Evolutionary conservation across 2,888 invertebrate species (phyloP), one percentile per base, ranked within the genome.

Genomic region (Eristalis pertinax): DNA sequence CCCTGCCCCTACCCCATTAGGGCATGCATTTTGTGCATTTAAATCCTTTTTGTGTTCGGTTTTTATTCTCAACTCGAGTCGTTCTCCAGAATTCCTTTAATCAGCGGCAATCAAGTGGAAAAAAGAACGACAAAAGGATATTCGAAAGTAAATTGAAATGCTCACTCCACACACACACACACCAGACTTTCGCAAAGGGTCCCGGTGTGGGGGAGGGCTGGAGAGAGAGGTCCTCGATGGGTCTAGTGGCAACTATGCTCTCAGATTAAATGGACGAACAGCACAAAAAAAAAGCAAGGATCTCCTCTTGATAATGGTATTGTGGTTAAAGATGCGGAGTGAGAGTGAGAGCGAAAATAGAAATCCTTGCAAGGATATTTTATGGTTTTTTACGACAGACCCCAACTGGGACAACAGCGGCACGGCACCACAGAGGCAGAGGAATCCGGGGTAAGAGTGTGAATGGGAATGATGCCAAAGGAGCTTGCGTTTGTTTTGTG

Each of bases 131-230:
- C 74, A 74, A 62, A 76, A 86, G 50, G 50, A 50, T 50, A 78
- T 82, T 82, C 70, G 74, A 82, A 74, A 78, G 62, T 65, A 74
- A 86, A 86, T 69, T 78, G 69, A 78, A 78, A 82, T 86, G 85
- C 77, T 32, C 32, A 32, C 32, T 8, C 32, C n/a, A n/a, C n/a
- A 80, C 69, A 78, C 62, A 69, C 81, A 80, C 43, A 29, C 41
- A 2, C 41, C n/a, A n/a, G n/a, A n/a, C n/a, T n/a, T 10, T 7
- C 2, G n/a, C n/a, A 3, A n/a, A n/a, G n/a, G n/a, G n/a, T n/a
- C 19, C n/a, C n/a, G 4, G 43, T n/a, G 43, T 13, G 43, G n/a
- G n/a, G 43, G 1, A n/a, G 43, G 38, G 38, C 1, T 7, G n/a
- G 19, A 1, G 50, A 19, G 50, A 50, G 50, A 19, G 50, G 19